Base-by-base conservation (phyloP, 2,888 invertebrate species). In the Notocelia uddmanniana region DNA sequence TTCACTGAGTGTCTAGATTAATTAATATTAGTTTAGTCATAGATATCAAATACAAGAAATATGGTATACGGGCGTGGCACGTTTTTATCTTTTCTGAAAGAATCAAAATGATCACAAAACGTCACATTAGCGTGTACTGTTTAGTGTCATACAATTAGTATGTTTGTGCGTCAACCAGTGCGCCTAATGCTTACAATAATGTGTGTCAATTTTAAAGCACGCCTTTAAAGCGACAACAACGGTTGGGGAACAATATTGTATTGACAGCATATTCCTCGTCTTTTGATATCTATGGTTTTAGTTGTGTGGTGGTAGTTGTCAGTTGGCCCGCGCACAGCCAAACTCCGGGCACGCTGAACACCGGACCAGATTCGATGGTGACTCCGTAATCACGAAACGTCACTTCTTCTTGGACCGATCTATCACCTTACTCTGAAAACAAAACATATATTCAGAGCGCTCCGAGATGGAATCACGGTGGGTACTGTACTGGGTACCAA, bases 371-470 rank as follows among this genome's bases (percentile, higher is more conserved):
- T 21, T n/a, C 21, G 73, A 73, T 68, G 74, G 73, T 66, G 78
- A 75, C 77, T 81, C 80, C 74, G 76, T 68, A 31, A 31, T 31
- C 23, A 73, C 66, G 52, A 77, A 72, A 69, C 83, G 87, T 92
- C 89, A 92, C 87, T 92, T 92, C 79, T 89, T 91, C 80, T 85
- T 91, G 21, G 83, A 76, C 45, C 88, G 88, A 59, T 89, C 89
- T 76, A 84, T 80, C 60, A 85, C 76, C 79, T 83, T 83, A 64
- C 67, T 82, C 83, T 84, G 81, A 15, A 83, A 80, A 55, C 73
- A 75, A 73, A 71, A 45, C 45, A 50, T 34, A 18, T 37, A 21
- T 31, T 23, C 63, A 37, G 45, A 50, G 41, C 18, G 19, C 15
- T 41, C 41, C 5, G 15, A 41, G 41, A 13, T 3, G 13, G 13